A percentile compares a stretch with the other conserved stretches of the same genome.
Conservation (phyloP, 1,140 invertebrate genomes). For the Diploscapter pachys region DNA sequence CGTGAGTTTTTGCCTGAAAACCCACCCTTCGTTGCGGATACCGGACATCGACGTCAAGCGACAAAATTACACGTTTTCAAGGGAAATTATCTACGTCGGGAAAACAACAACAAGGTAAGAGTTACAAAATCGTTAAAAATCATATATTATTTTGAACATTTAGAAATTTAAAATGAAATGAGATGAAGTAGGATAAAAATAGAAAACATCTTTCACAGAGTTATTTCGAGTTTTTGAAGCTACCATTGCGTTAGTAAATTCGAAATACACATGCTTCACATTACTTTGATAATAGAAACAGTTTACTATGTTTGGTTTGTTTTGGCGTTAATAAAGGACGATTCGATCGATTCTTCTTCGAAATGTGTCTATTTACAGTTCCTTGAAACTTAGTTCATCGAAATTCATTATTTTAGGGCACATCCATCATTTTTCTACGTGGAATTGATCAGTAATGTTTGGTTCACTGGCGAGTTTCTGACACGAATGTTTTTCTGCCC, state of each 20-base stretch:
- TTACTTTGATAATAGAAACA: background rate
- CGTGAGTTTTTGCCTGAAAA: slow-evolving; percentile 80
- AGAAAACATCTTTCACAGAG: too few species aligned
- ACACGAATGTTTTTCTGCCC: slow-evolving; percentile 81
- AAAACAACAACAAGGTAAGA: slow-evolving; percentile 35
- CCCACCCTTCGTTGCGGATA: slow-evolving; percentile 78
- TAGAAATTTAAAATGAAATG: background rate
- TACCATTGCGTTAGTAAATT: too few species aligned
- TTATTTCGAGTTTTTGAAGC: too few species aligned
- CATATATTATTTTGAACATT: background rate
- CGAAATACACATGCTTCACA: background rate
- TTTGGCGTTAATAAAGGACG: slow-evolving; percentile 68
- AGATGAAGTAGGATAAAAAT: too few species aligned
- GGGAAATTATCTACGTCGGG: slow-evolving; percentile 23
- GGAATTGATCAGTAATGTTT: slow-evolving; percentile 85
- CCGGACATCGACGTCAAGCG: slow-evolving; percentile 62
- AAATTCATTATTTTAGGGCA: slow-evolving; percentile 55
- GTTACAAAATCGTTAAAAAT: slow-evolving; percentile 26
- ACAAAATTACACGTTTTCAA: background rate
- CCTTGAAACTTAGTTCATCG: background rate
- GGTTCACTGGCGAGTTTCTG: slow-evolving; percentile 87
- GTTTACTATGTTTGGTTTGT: slow-evolving; percentile 14
- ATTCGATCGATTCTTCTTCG: slow-evolving; percentile 65
- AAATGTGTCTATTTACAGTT: slow-evolving; percentile 67
- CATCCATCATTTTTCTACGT: slow-evolving; percentile 79